Percentiles rank a stretch among this genome's conserved stretches.
phyloP scores from a whole-genome alignment of 2,888 invertebrate species.

The Empis livida region DNA sequence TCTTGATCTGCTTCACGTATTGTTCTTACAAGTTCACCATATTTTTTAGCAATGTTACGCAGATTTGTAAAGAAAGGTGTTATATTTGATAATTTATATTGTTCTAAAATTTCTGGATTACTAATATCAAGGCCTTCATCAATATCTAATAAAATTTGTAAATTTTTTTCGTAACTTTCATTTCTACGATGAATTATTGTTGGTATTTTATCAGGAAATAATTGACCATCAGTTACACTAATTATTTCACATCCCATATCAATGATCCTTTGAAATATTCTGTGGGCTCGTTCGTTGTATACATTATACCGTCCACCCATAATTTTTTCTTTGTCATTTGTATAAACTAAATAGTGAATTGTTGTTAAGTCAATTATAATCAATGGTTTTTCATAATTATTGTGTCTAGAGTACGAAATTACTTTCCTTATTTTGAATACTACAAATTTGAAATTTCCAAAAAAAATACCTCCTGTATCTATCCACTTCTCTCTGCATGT shows the following conservation, averaged over 20 bases:
- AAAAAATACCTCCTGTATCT: too few relatives aligned
- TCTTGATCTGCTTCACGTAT: constrained; percentile 10
- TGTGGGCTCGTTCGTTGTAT: neutral
- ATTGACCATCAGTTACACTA: constrained; percentile 6
- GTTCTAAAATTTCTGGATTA: neutral
- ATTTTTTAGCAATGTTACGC: neutral
- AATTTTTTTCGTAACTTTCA: neutral
- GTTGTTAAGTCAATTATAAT: constrained; percentile 6
- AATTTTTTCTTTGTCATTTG: constrained; percentile 4
- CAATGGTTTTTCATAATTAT: neutral
- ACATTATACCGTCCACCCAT: constrained; percentile 8
- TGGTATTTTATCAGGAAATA: neutral
- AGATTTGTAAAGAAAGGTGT: constrained; percentile 2
- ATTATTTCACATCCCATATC: constrained; percentile 4
- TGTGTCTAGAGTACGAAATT: too few relatives aligned
- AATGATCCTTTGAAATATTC: neutral
- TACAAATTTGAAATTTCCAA: too few relatives aligned
- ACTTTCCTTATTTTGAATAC: too few relatives aligned
- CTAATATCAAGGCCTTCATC: constrained; percentile 2
- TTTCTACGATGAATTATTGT: constrained; percentile 5
- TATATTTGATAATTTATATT: neutral
- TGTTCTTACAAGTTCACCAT: neutral
- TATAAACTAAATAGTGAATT: neutral
- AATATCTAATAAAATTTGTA: neutral
- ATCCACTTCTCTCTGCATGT: too few relatives aligned